Conservation (phyloP, 2,888 invertebrate species). For the Drosophila macrospina region DNA sequence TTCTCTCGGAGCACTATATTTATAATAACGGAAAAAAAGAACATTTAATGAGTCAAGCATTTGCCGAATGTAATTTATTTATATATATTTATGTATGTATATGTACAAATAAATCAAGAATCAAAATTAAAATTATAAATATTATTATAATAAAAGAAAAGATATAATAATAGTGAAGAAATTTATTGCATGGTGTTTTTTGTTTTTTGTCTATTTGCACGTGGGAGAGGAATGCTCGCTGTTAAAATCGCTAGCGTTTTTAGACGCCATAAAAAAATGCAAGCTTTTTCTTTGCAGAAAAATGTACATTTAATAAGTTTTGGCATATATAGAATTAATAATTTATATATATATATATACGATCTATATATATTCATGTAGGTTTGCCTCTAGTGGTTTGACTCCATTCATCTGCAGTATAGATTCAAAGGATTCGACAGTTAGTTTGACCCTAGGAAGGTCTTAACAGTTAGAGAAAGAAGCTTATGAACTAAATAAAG, state of each 20-base stretch:
- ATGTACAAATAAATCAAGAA: constrained; percentile 31
- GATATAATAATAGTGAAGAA: constrained; percentile 4
- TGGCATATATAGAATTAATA: constrained; percentile 40
- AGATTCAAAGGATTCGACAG: constrained; percentile 11
- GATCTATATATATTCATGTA: constrained; percentile 15
- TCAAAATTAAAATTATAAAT: constrained; percentile 21
- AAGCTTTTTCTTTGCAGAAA: constrained; percentile 10
- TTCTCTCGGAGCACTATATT: constrained; percentile 47
- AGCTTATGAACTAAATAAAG: constrained; percentile 35
- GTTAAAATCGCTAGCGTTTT: constrained; percentile 13
- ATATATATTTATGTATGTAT: constrained; percentile 27
- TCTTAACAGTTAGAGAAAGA: not conserved
- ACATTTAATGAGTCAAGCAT: constrained; percentile 42
- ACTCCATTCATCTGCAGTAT: constrained; percentile 1
- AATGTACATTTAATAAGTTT: constrained; percentile 56
- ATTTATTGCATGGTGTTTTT: constrained; percentile 6
- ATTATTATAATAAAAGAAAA: constrained; percentile 21
- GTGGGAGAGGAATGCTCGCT: constrained; percentile 19
- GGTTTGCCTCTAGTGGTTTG: constrained; percentile 11
- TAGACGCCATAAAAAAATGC: constrained; percentile 2
- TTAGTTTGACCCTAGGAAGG: not conserved
- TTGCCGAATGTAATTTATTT: constrained; percentile 43
- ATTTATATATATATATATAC: constrained; percentile 27
- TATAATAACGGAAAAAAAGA: constrained; percentile 30
- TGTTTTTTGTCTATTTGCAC: not conserved